These are phyloP conservation scores for Rugalucina vietnamica DNA, from an alignment of 2,888 invertebrate genomes.

Conservation along the genomic window DNA sequence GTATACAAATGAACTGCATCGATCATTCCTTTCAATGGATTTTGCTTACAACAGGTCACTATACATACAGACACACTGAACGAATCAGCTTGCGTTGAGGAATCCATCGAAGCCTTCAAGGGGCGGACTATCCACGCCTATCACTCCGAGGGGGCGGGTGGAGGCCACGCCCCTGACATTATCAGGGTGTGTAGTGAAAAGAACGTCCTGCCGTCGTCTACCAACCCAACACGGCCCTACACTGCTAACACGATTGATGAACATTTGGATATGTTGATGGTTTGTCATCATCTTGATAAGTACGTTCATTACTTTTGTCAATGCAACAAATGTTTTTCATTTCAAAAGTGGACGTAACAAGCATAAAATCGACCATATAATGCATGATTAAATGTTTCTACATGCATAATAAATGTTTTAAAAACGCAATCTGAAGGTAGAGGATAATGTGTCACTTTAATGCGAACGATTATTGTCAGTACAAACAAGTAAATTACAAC, in stretches of 20 bases:
- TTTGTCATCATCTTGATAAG: conserved; percentile 82
- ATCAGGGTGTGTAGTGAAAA: conserved; percentile 77
- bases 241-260: conserved; percentile 82
- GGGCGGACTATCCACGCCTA: conserved; percentile 81
- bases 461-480: no score
- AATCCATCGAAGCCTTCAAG: conserved; percentile 77
- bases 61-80: conserved; percentile 83
- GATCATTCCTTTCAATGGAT: no score
- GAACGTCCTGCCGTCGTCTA: conserved; percentile 81
- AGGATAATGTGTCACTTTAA: no score
- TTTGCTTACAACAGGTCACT: conserved; percentile 78
- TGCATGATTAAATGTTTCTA: no score
- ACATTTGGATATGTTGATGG: conserved; percentile 82
- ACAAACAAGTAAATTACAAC: no score
- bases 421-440: no score
- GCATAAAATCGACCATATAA: no score
- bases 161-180: conserved; percentile 82
- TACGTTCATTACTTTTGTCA: conserved; percentile 68
- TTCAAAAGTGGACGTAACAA: no score
- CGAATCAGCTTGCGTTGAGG: conserved; percentile 81
- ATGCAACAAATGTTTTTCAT: no score
- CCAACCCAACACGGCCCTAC: conserved; percentile 82
- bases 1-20: no score
- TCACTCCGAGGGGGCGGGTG: conserved; percentile 82
- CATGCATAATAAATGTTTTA: no score